Percentiles rank a stretch among this genome's conserved stretches.
Conservation (phyloP, 2,888 invertebrate species). For the Troglohyphantes excavatus region DNA sequence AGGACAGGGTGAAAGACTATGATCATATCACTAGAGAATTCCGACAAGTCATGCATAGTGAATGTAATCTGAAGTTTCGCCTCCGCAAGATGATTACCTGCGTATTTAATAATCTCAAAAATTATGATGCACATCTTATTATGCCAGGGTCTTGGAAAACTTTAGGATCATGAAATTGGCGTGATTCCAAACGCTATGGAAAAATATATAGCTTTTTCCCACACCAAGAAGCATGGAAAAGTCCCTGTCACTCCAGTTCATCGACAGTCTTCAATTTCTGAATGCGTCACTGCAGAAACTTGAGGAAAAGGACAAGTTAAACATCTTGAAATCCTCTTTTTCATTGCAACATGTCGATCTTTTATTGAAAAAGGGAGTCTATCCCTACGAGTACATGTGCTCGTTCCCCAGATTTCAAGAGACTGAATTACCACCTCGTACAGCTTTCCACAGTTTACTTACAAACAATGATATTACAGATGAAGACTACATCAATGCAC, state of each 20-base stretch:
- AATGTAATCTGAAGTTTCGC: not conserved
- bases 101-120: conserved; percentile 1
- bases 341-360: conserved; percentile 17
- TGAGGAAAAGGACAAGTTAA: not conserved
- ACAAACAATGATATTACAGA: not conserved
- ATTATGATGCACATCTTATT: conserved; percentile 49
- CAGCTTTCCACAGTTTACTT: not conserved
- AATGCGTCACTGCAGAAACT: conserved; percentile 35
- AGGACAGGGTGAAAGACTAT: not conserved
- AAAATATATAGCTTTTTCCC: conserved; percentile 48
- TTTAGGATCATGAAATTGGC: conserved; percentile 13
- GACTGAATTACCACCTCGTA: not conserved
- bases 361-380: conserved; percentile 73
- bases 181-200: conserved; percentile 34
- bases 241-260: not conserved
- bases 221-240: not conserved
- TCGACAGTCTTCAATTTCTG: conserved; percentile 36
- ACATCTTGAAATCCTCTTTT: not conserved
- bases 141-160: conserved; percentile 43
- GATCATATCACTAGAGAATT: not conserved
- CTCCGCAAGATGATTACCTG: not conserved
- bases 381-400: conserved; percentile 39
- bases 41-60: not conserved
- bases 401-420: conserved; percentile 12
- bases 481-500: not conserved